Base-by-base conservation (phyloP, 2,113 vertebrate species). In the Chionodraco myersi region DNA sequence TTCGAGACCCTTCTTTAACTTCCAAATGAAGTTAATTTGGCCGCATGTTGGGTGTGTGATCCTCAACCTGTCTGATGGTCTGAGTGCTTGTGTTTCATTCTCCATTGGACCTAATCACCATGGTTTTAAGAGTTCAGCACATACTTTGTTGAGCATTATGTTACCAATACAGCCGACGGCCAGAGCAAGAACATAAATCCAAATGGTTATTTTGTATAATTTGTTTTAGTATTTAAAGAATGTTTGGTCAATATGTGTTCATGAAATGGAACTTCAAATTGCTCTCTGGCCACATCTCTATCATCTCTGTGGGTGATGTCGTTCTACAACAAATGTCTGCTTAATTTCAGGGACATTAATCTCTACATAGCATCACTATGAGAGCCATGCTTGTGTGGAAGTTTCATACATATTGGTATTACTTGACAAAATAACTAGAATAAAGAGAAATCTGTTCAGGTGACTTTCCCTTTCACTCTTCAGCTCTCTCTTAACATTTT, bases 381-480 rank as follows among this genome's bases (percentile, higher is more conserved):
- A 59, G 21, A 54, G 70, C 36, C 53, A 67, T 10, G n/a, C 21
- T 12, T 44, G 13, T 69, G 14, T 51, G 49, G 30, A 70, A 23
- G 47, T 30, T 3, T 60, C 23, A 57, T 61, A 53, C 65, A 53
- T 52, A 10, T 23, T 3, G 1, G 26, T 47, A 58, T 69, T 69
- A 54, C 61, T 45, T 26, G 54, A 51, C 41, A 63, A 34, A 1
- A 78, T 15, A 26, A 44, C 11, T 30, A 36, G 69, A 82, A 77
- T 70, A 45, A 79, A 68, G 59, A 48, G 2, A 83, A 88, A 80
- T 87, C 73, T 75, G 58, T 80, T 82, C 53, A 78, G 34, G 66
- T 80, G 82, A 87, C 88, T 90, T 86, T 89, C 79, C 79, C 77
- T 74, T 71, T 79, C 52, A 30, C 14, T 30, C 56, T 44, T 64